Percentiles rank a stretch among this genome's conserved stretches.
Evolutionary conservation across 92 coral and sea anemone species (phyloP).

Genomic region (Parazoanthus atlanticus): DNA sequence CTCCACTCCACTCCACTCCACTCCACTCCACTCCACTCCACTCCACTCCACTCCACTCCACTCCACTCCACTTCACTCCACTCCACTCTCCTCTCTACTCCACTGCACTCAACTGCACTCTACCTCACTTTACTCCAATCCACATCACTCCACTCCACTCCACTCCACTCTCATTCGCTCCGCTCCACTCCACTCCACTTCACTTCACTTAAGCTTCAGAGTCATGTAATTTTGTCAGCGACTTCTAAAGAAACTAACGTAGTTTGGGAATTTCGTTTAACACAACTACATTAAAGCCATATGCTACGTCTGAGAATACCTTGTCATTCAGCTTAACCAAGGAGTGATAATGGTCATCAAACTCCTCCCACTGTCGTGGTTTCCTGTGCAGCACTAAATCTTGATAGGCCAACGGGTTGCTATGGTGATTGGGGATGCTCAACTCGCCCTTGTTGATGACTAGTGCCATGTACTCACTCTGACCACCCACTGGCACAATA

Average conservation of each 20-base stretch:
- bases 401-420: slow-evolving; percentile 6
- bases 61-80: too few species aligned
- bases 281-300: too few species aligned
- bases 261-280: too few species aligned
- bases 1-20: too few species aligned
- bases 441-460: background rate
- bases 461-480: slow-evolving; percentile 1
- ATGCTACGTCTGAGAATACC: background rate
- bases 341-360: slow-evolving; percentile 6
- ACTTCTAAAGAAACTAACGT: background rate
- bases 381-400: background rate
- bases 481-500: background rate
- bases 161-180: too few species aligned
- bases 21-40: too few species aligned
- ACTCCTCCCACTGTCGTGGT: background rate
- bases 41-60: too few species aligned
- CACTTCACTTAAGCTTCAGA: background rate
- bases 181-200: background rate
- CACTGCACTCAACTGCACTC: too few species aligned
- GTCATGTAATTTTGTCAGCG: background rate
- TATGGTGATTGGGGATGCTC: background rate
- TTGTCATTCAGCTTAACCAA: background rate
- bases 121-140: too few species aligned
- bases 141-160: too few species aligned
- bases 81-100: too few species aligned